A percentile compares a stretch with the other conserved stretches of the same genome.
Conservation (phyloP, 1,140 invertebrate genomes). For the Schlechtendalia chinensis region DNA sequence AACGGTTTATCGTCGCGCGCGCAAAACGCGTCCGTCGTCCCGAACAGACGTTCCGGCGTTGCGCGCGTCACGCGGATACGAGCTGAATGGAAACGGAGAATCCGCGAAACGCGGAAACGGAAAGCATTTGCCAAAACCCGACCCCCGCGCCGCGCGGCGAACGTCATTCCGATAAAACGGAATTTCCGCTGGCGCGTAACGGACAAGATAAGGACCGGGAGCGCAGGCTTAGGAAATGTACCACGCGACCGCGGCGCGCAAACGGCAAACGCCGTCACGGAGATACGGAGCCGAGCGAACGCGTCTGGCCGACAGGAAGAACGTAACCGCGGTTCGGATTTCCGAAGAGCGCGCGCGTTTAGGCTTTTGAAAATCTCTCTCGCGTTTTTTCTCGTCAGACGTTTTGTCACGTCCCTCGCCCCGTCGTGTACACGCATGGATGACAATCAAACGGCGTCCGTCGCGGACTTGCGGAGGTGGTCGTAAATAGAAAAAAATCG, state of each 20-base stretch:
- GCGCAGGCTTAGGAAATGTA: conserved; percentile 40
- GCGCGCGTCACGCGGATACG: neutral
- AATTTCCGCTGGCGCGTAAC: conserved; percentile 43
- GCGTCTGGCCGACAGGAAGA: conserved; percentile 4
- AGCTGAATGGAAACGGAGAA: conserved; percentile 45
- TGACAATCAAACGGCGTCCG: too few relatives aligned
- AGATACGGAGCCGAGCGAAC: conserved; percentile 25
- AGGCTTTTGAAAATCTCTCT: too few relatives aligned
- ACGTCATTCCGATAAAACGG: conserved; percentile 40
- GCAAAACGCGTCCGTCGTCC: too few relatives aligned
- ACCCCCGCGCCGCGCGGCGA: neutral
- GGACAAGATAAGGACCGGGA: conserved; percentile 26
- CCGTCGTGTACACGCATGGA: too few relatives aligned
- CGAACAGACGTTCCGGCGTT: conserved; percentile 42
- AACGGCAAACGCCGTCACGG: too few relatives aligned
- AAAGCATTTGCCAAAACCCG: conserved; percentile 48
- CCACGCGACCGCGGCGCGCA: neutral
- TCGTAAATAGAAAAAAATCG: too few relatives aligned
- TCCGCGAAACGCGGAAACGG: conserved; percentile 42
- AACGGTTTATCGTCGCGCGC: too few relatives aligned
- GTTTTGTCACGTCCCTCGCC: too few relatives aligned
- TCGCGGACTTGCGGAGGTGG: too few relatives aligned
- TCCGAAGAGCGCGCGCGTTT: too few relatives aligned
- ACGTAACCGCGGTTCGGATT: conserved; percentile 9
- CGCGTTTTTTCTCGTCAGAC: too few relatives aligned